phyloP scores from a whole-genome alignment of 1,140 invertebrate species.

The Drosophila truncata region DNA sequence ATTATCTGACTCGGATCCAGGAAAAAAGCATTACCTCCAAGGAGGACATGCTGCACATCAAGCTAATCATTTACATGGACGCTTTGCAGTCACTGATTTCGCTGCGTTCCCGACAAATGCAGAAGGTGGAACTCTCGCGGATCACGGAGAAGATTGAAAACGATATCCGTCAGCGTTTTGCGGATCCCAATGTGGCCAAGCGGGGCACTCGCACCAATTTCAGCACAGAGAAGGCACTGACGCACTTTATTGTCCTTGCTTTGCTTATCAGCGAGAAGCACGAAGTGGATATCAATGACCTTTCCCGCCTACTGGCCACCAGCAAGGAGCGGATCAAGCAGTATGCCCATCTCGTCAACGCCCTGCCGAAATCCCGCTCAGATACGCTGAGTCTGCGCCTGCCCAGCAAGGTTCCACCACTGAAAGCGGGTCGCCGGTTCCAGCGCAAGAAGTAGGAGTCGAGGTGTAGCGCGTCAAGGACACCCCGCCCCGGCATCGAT shows the following conservation, averaged over 20 bases:
- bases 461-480: conserved; percentile 2
- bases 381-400: conserved; percentile 63
- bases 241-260: conserved; percentile 78
- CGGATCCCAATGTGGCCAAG: conserved; percentile 64
- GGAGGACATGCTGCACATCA: conserved; percentile 63
- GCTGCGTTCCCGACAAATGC: conserved; percentile 62
- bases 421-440: conserved; percentile 44
- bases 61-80: conserved; percentile 82
- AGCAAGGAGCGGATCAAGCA: conserved; percentile 68
- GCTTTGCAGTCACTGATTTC: conserved; percentile 69
- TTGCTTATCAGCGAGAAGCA: conserved; percentile 70
- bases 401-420: conserved; percentile 67
- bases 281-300: conserved; percentile 58
- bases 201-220: conserved; percentile 63
- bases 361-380: conserved; percentile 58
- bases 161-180: conserved; percentile 74
- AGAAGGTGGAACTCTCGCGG: conserved; percentile 60
- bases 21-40: conserved; percentile 39
- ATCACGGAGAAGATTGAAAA: conserved; percentile 82
- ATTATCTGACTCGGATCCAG: conserved; percentile 56
- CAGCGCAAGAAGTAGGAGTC: conserved; percentile 61
- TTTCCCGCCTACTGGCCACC: conserved; percentile 61
- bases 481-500: conserved; percentile 57
- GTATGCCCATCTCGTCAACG: conserved; percentile 79
- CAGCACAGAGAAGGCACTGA: conserved; percentile 76